phyloP scores from a whole-genome alignment of 2,888 invertebrate species.

The Melieria crassipennis region DNA sequence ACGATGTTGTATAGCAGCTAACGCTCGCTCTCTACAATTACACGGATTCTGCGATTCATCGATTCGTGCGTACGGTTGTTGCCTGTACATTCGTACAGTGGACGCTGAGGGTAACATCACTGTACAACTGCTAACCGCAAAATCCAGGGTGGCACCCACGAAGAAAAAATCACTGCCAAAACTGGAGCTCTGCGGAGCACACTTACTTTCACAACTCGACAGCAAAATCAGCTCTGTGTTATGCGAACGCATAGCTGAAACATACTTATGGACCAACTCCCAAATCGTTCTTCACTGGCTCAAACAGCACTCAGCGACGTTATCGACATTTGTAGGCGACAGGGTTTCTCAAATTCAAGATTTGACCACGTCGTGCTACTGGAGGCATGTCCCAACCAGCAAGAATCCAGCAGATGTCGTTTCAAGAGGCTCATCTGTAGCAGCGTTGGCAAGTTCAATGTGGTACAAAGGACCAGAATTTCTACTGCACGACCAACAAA shows the following conservation, averaged over 20 bases:
- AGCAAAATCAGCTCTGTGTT: background rate
- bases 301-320: slow-evolving; percentile 23
- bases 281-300: slow-evolving; percentile 24
- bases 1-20: background rate
- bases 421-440: slow-evolving; percentile 19
- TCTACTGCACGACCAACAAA: background rate
- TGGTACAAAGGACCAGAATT: slow-evolving; percentile 17
- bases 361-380: background rate
- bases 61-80: slow-evolving; percentile 31
- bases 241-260: background rate
- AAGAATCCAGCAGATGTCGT: slow-evolving; percentile 20
- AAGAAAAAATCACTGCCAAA: slow-evolving; percentile 2
- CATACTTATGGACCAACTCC: background rate
- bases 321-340: slow-evolving; percentile 25
- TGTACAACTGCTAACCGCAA: slow-evolving; percentile 2
- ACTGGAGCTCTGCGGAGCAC: slow-evolving; percentile 13
- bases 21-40: slow-evolving; percentile 14
- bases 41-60: slow-evolving; percentile 38
- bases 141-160: background rate
- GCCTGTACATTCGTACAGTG: slow-evolving; percentile 19
- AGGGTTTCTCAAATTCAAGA: slow-evolving; percentile 10
- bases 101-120: background rate
- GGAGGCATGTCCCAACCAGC: slow-evolving; percentile 11
- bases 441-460: slow-evolving; percentile 18
- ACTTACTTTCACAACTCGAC: slow-evolving; percentile 2